Evolutionary conservation across 2,888 invertebrate species (phyloP), one percentile per base, ranked within the genome.

Genomic region (Orthosia gracilis): DNA sequence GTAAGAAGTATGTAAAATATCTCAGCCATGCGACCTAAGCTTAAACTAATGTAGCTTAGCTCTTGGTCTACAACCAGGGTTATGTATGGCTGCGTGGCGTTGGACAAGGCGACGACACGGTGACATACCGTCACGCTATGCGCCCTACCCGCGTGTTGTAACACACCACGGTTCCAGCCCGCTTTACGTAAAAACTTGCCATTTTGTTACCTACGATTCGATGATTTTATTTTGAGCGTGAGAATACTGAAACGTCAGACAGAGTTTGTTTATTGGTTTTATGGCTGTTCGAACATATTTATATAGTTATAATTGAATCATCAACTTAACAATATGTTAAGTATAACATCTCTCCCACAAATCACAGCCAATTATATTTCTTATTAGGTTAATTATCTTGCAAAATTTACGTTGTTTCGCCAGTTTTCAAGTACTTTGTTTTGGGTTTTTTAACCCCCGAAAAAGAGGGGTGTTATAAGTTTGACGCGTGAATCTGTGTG

Each of bases 111-210:
- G 85, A 84, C 85, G 9, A 40, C 40, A 85, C 63, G 67, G 77
- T 74, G 87, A 85, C 88, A 88, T 89, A 85, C 89, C 89, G 88
- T 89, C 89, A 89, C 89, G 89, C 88, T 67, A 86, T 75, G 79
- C 74, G 61, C 61, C 15, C 5, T n/a, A 61, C 72, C 69, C 69
- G 47, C 62, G 82, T 88, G 83, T 88, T 85, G 86, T 88, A 80
- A 82, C 77, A 75, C 63, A 66, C 83, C 54, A 79, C 72, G 67
- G 77, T 50, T 86, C 65, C 71, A 74, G 73, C 61, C 49, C 15
- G 77, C 54, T 80, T 76, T 78, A 76, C 76, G 76, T 85, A 74
- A 78, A 85, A 54, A 77, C 63, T 65, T 64, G 68, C 31, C n/a
- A 65, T 59, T 65, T 69, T 70, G 31, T 40, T 40, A 40, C 45